Base-by-base conservation (phyloP, 2,797 vertebrate species). In the Schizothorax lantsangensis region DNA sequence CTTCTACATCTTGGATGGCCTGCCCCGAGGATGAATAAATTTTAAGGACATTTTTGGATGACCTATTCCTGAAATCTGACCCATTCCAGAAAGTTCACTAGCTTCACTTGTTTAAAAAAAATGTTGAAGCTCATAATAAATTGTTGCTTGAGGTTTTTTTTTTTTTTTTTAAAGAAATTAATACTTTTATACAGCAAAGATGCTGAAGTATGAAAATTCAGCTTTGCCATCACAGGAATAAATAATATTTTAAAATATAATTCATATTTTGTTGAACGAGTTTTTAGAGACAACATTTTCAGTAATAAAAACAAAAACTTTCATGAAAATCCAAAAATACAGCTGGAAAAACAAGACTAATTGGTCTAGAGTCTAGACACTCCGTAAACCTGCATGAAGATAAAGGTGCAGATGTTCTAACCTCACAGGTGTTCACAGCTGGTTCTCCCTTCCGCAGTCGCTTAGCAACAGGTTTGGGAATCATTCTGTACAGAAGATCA, bases 401-500 rank as follows among this genome's bases (percentile, higher is more conserved):
- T 66, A 57, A 36, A 80, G 19, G 30, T 30, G 64, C 52, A 49
- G 17, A 49, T n/a, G 10, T 86, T 3, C 93, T 91, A 79, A 95
- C 95, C 94, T 96, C 95, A 84, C 95, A 96, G 6, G 94, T 96
- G 93, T 95, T 95, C 8, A 96, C 95, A 40, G 95, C 93, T 0
- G 95, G 94, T 85, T 95, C 95, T 90, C 94, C 93, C 86, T 96
- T 96, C 45, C 93, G 92, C 81, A 95, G 91, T 89, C 94, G 92
- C 87, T 96, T 96, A 23, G 95, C 95, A 66, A 96, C 95, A 0
- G 95, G 95, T 86, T 96, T 95, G 40, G 95, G 95, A 88, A 96
- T 96, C 95, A 95, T 95, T 81, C 95, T 92, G 91, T 95, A 96
- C 23, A 96, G 91, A 40, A 96, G 94, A 88, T 96, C 95, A 30